Conservation (phyloP, 2,888 invertebrate species). For the Bugulina stolonifera region DNA sequence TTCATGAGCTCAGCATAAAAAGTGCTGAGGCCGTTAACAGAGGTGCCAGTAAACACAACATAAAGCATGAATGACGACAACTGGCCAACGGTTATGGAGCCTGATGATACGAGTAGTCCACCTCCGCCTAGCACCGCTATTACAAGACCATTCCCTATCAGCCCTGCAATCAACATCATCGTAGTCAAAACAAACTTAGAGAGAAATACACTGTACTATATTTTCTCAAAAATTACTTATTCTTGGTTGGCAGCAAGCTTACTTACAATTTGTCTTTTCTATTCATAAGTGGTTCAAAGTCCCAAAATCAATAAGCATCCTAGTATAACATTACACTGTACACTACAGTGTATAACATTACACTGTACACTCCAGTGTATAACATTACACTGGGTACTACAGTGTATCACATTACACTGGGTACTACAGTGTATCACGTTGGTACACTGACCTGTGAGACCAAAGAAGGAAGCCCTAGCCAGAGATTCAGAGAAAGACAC, state of each 20-base stretch:
- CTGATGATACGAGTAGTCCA: slow-evolving; percentile 76
- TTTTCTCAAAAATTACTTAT: no score
- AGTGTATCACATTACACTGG: background rate
- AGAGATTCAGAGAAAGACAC: slow-evolving; percentile 80
- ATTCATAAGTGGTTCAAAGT: no score
- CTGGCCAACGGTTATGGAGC: slow-evolving; percentile 69
- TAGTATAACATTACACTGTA: background rate
- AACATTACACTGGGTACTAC: background rate
- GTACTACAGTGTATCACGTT: background rate
- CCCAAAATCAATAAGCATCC: slow-evolving; percentile 34
- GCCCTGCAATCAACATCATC: slow-evolving; percentile 33
- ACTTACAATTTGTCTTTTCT: no score
- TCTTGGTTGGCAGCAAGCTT: no score
- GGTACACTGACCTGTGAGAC: slow-evolving; percentile 48
- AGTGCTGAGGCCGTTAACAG: slow-evolving; percentile 76
- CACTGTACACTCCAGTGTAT: background rate
- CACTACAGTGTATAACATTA: background rate
- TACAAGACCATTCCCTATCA: slow-evolving; percentile 82
- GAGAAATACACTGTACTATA: background rate
- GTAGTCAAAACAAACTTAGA: background rate
- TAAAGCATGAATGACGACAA: slow-evolving; percentile 89
- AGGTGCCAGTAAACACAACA: slow-evolving; percentile 85
- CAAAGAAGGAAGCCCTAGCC: slow-evolving; percentile 83
- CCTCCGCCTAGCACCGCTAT: slow-evolving; percentile 87
- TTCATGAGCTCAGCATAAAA: slow-evolving; percentile 91